phyloP scores from a whole-genome alignment of 1,140 invertebrate genomes.

The Drosophila kepulauana region DNA sequence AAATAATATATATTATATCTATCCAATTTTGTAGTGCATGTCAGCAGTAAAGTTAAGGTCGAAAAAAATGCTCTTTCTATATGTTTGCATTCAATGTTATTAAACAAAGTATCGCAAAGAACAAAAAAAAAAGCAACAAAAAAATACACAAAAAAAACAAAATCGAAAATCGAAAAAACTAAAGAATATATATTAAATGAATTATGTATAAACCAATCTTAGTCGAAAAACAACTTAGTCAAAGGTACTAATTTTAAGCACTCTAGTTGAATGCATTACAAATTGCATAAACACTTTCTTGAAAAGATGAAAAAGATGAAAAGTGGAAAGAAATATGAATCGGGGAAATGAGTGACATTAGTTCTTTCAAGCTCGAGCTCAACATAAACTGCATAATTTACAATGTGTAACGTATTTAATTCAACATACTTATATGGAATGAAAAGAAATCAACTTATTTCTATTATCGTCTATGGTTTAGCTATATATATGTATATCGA shows the following conservation, averaged over 20 bases:
- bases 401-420: slow-evolving; percentile 47
- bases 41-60: slow-evolving; percentile 32
- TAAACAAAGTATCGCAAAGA: slow-evolving; percentile 36
- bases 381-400: slow-evolving; percentile 57
- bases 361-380: slow-evolving; percentile 66
- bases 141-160: slow-evolving; percentile 24
- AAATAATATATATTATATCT: slow-evolving; percentile 22
- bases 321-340: slow-evolving; percentile 47
- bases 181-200: slow-evolving; percentile 62
- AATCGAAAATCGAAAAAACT: slow-evolving; percentile 24
- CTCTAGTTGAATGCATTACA: slow-evolving; percentile 67
- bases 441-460: slow-evolving; percentile 59
- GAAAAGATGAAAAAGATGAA: slow-evolving; percentile 38
- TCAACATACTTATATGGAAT: slow-evolving; percentile 48
- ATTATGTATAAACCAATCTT: slow-evolving; percentile 67
- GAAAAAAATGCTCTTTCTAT: slow-evolving; percentile 61
- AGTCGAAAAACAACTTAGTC: slow-evolving; percentile 75
- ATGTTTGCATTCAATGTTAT: slow-evolving; percentile 72
- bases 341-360: slow-evolving; percentile 51
- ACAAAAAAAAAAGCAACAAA: slow-evolving; percentile 13
- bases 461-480: slow-evolving; percentile 68
- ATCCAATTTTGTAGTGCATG: slow-evolving; percentile 47
- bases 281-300: slow-evolving; percentile 20
- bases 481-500: slow-evolving; percentile 37
- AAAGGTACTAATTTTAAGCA: slow-evolving; percentile 78